phyloP scores from a whole-genome alignment of 2,797 vertebrate species.

The Hypotaenidia okinawae region DNA sequence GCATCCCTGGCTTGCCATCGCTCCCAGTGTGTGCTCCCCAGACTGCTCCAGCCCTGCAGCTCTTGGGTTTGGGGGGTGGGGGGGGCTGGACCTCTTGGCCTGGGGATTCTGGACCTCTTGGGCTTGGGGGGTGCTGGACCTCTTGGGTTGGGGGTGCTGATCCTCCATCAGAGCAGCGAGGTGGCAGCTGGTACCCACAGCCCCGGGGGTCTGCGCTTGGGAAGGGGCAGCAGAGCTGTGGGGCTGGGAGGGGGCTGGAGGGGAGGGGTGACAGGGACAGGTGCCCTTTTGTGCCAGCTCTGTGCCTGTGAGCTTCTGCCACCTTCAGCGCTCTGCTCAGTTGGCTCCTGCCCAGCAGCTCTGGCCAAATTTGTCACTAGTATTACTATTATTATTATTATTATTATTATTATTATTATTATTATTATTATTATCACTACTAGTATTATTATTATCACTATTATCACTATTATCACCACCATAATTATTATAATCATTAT shows the following conservation, averaged over 20 bases:
- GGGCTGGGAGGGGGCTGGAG: neutral
- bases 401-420: too few species aligned
- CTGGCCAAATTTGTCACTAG: neutral
- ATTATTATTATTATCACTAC: too few species aligned
- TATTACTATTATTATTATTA: too few species aligned
- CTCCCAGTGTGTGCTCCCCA: neutral
- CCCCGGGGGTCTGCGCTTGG: accelerated
- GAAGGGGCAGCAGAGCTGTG: neutral
- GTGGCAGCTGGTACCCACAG: accelerated
- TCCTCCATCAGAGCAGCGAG: neutral
- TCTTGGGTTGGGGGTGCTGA: neutral
- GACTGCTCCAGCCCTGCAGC: neutral
- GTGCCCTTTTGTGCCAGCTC: neutral
- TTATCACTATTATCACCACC: too few species aligned
- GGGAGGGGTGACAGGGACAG: neutral
- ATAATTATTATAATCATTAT: too few species aligned
- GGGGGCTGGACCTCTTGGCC: neutral
- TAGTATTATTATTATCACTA: too few species aligned
- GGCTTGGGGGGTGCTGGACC: neutral
- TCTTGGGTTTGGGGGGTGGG: neutral
- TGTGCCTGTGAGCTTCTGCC: neutral
- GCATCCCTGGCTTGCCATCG: accelerated
- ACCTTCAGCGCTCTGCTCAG: accelerated
- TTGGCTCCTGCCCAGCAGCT: neutral
- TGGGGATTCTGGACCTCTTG: neutral